Percentiles rank a stretch among this genome's conserved stretches.
Evolutionary conservation across 2,797 vertebrate species (phyloP).

Genomic region (Malurus splendens): DNA sequence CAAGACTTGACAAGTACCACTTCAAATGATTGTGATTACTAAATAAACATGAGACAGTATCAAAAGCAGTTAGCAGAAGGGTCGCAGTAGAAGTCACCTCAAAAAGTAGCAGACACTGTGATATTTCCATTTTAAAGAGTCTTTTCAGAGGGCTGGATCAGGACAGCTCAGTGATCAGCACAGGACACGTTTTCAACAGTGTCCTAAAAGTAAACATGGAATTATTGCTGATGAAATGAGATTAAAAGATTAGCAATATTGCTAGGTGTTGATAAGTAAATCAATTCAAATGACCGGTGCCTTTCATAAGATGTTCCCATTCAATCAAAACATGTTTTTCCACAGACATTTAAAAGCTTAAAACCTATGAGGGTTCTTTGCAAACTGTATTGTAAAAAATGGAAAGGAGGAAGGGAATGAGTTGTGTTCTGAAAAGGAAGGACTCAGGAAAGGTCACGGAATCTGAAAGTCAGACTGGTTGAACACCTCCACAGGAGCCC

Average conservation of each 20-base stretch:
- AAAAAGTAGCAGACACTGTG: not conserved
- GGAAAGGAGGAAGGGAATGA: not conserved
- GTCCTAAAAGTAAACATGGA: not conserved
- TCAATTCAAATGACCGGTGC: not conserved
- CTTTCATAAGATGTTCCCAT: not conserved
- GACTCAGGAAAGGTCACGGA: not conserved
- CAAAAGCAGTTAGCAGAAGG: not conserved
- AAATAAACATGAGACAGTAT: not conserved
- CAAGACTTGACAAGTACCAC: not conserved
- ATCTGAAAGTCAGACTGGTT: not conserved
- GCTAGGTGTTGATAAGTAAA: not conserved
- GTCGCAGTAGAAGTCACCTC: not conserved
- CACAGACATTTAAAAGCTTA: not conserved
- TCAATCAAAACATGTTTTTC: not conserved
- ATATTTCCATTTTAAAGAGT: not conserved
- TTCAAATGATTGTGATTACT: not conserved
- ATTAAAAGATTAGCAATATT: not conserved
- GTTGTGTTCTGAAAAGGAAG: not conserved
- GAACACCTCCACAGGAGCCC: not conserved
- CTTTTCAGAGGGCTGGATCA: not conserved
- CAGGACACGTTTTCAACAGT: not conserved
- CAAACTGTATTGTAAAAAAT: not conserved
- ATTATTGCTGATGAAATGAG: not conserved
- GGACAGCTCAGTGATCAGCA: not conserved
- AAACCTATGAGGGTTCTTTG: not conserved